Evolutionary conservation across 2,113 vertebrate genomes (phyloP).

Genomic region (Micronisus gabar): DNA sequence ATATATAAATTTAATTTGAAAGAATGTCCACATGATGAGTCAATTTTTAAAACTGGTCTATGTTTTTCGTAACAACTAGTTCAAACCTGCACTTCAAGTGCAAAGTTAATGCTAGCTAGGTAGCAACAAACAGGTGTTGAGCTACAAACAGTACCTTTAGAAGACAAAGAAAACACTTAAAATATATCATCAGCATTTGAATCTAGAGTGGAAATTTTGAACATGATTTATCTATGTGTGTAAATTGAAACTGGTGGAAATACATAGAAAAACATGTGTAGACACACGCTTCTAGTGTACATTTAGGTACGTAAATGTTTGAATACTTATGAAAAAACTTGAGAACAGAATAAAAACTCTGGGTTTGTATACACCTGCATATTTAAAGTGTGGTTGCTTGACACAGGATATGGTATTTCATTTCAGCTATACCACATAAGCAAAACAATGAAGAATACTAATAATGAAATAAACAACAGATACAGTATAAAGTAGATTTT

Average conservation of each 20-base stretch:
- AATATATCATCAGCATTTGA: neutral
- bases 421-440: neutral
- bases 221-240: neutral
- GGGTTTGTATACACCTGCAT: neutral
- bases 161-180: neutral
- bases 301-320: neutral
- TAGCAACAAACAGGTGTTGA: neutral
- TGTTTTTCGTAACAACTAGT: neutral
- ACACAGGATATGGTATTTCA: neutral
- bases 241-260: neutral
- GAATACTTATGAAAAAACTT: neutral
- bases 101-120: neutral
- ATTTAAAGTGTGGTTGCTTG: neutral
- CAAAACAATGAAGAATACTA: conserved; percentile 33
- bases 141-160: neutral
- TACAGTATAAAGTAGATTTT: conserved; percentile 22
- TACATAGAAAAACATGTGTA: neutral
- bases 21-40: neutral
- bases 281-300: neutral
- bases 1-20: neutral
- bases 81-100: neutral
- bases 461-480: conserved; percentile 41
- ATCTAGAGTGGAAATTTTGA: neutral
- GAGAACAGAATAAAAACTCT: neutral
- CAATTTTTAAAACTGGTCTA: neutral